Percentiles rank a stretch among this genome's conserved stretches.
Evolutionary conservation across 2,888 invertebrate genomes (phyloP).

Genomic region (Xestia rhomboidea): DNA sequence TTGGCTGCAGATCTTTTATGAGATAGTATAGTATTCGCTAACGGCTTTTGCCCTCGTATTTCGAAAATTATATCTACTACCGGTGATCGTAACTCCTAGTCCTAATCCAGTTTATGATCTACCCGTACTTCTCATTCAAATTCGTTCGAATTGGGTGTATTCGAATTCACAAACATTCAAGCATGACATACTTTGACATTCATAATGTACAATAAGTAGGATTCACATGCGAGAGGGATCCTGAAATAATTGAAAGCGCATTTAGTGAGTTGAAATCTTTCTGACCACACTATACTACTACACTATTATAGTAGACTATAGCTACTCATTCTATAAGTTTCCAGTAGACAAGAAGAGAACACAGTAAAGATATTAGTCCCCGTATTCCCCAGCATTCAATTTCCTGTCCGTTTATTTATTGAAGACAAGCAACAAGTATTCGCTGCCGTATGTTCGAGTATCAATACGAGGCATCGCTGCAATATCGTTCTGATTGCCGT

Average conservation of each 20-base stretch:
- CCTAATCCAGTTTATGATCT: not conserved
- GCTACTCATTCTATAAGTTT: not conserved
- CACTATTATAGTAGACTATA: not conserved
- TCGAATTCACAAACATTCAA: not conserved
- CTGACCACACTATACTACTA: too few relatives aligned
- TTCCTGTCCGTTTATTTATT: conserved; percentile 44
- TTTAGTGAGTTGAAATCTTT: not conserved
- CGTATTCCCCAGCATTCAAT: conserved; percentile 38
- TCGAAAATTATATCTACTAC: not conserved
- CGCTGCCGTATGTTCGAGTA: not conserved
- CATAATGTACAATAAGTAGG: not conserved
- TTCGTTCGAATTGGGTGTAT: not conserved
- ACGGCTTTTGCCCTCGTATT: not conserved
- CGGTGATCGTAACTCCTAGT: not conserved
- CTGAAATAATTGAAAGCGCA: not conserved
- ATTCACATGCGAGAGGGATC: not conserved
- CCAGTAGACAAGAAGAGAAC: not conserved
- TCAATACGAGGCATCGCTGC: conserved; percentile 31
- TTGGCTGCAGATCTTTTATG: not conserved
- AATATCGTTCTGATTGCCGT: conserved; percentile 31
- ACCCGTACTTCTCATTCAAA: not conserved
- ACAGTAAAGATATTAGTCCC: not conserved
- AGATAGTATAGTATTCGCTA: not conserved
- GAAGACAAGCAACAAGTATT: conserved; percentile 45
- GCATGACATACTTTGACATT: not conserved